Conservation (phyloP, 1,140 invertebrate species). For the Drosophila rufa region DNA sequence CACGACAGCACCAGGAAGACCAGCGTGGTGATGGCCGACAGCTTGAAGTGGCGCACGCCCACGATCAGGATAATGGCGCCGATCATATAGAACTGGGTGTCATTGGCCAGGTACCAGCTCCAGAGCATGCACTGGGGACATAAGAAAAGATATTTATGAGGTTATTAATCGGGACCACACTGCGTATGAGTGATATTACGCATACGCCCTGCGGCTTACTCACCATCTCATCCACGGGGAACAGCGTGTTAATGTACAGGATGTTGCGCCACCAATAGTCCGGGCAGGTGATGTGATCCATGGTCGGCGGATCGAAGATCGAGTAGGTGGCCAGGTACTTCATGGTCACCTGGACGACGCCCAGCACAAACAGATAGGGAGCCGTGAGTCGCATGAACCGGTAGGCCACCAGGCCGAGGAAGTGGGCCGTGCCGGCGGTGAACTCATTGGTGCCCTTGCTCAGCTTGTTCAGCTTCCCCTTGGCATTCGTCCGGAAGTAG, state of each 20-base stretch:
- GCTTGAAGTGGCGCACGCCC: conserved; percentile 90
- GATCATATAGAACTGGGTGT: conserved; percentile 93
- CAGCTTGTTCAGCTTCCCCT: conserved; percentile 91
- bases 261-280: conserved; percentile 95
- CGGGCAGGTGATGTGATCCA: conserved; percentile 92
- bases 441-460: conserved; percentile 90
- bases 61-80: conserved; percentile 92
- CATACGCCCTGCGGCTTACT: conserved; percentile 48
- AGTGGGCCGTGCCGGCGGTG: conserved; percentile 90
- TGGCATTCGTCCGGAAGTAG: conserved; percentile 93
- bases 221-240: conserved; percentile 94
- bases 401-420: conserved; percentile 92
- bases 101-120: conserved; percentile 95
- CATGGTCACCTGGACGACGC: conserved; percentile 92
- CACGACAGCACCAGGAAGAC: conserved; percentile 91
- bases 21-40: conserved; percentile 88
- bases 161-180: background rate
- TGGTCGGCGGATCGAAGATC: conserved; percentile 92
- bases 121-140: conserved; percentile 92
- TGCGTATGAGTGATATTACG: background rate
- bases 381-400: conserved; percentile 93
- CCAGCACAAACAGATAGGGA: conserved; percentile 93
- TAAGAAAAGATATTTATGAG: background rate
- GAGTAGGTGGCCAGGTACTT: conserved; percentile 93
- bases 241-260: conserved; percentile 93